Conservation (phyloP, 2,797 vertebrate species). For the Macropus fuliginosus region DNA sequence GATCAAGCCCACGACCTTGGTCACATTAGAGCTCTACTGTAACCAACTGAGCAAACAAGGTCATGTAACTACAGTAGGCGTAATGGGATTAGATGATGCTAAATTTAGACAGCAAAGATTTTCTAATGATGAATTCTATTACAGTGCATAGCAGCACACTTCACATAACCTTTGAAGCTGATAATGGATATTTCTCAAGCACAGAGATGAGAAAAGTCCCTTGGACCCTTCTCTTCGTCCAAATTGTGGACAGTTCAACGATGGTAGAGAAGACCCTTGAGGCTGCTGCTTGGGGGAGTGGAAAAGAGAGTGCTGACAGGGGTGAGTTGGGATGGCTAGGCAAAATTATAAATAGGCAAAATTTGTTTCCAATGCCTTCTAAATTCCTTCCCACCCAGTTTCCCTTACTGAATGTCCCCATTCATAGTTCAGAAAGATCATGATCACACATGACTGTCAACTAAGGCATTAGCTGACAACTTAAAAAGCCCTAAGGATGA, state of each 20-base stretch:
- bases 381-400: not conserved
- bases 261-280: constrained; percentile 43
- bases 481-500: constrained; percentile 71
- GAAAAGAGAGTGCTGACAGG: constrained; percentile 38
- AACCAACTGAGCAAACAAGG: constrained; percentile 24
- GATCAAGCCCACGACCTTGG: constrained; percentile 2
- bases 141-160: not conserved
- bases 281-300: constrained; percentile 20
- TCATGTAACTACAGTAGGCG: not conserved
- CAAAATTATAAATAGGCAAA: constrained; percentile 51
- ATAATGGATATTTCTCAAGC: constrained; percentile 9
- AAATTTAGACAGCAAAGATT: constrained; percentile 33
- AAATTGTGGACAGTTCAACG: constrained; percentile 26
- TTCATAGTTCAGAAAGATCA: constrained; percentile 38
- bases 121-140: not conserved
- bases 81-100: constrained; percentile 7
- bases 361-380: constrained; percentile 18
- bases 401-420: not conserved
- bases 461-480: constrained; percentile 71
- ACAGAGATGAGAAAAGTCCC: constrained; percentile 1
- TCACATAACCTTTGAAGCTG: not conserved
- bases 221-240: constrained; percentile 40
- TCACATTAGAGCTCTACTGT: not conserved
- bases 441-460: constrained; percentile 49
- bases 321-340: constrained; percentile 44